These are phyloP conservation scores for Daboia siamensis DNA, from an alignment of 2,113 vertebrate species.

Conservation along the genomic window DNA sequence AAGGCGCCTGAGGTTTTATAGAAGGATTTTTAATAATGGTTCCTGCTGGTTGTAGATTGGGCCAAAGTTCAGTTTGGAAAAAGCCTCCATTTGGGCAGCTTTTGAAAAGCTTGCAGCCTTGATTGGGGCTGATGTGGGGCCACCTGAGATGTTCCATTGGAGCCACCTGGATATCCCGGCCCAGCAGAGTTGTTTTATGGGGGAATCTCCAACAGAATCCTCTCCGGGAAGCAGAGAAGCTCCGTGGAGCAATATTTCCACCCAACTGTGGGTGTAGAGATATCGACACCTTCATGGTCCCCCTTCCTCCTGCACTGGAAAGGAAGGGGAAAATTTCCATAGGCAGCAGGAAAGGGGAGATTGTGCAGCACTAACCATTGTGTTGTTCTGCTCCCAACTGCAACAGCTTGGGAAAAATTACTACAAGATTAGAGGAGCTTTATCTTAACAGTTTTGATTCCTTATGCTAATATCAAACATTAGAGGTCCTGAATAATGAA, in stretches of 20 bases:
- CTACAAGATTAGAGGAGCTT: constrained; percentile 59
- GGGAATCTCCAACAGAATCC: background rate
- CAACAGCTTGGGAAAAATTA: constrained; percentile 29
- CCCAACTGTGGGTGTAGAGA: background rate
- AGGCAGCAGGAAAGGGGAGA: background rate
- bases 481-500: constrained; percentile 64
- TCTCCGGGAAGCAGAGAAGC: background rate
- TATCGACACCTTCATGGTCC: background rate
- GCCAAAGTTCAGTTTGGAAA: constrained; percentile 77
- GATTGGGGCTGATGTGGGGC: constrained; percentile 46
- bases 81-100: constrained; percentile 71
- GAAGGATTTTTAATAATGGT: constrained; percentile 66
- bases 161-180: background rate
- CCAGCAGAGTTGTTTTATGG: background rate
- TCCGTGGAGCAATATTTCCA: background rate
- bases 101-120: constrained; percentile 74
- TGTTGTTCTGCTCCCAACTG: background rate
- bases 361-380: background rate
- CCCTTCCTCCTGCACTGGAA: background rate
- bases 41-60: constrained; percentile 78
- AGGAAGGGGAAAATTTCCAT: background rate
- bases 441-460: background rate
- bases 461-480: constrained; percentile 48
- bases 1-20: constrained; percentile 61
- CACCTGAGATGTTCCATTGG: background rate